Conservation (phyloP, 92 coral and sea anemone genomes). For the Desmophyllum pertusum region DNA sequence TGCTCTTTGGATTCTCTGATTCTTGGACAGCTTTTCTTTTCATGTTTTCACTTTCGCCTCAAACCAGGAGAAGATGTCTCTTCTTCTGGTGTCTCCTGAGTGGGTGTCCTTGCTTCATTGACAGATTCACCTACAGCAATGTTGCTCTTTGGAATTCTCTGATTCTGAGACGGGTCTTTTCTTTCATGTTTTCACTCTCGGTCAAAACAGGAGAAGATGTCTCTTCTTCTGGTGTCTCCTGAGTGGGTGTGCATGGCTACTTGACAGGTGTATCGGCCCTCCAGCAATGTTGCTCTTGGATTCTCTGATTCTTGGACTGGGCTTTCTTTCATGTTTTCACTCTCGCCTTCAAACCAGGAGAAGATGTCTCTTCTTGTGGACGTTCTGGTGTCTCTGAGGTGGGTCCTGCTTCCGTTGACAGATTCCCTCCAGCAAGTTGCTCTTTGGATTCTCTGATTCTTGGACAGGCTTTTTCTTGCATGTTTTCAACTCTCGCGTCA, state of each 20-base stretch:
- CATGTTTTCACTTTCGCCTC: neutral
- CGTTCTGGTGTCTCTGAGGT: too few relatives aligned
- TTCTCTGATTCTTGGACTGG: too few relatives aligned
- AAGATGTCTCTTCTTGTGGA: too few relatives aligned
- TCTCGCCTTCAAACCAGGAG: too few relatives aligned
- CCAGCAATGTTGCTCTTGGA: neutral
- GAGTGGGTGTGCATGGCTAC: neutral
- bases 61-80: neutral
- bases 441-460: neutral
- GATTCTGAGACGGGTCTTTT: conserved; percentile 11
- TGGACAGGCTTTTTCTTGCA: neutral
- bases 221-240: neutral
- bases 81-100: neutral
- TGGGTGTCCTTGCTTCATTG: neutral
- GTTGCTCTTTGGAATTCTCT: neutral
- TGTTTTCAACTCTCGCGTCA: neutral
- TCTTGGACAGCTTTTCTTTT: conserved; percentile 7
- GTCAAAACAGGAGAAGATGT: neutral
- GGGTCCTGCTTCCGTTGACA: too few relatives aligned
- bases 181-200: conserved; percentile 1
- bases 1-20: neutral
- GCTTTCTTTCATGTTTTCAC: too few relatives aligned
- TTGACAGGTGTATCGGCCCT: neutral
- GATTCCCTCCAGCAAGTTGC: too few relatives aligned
- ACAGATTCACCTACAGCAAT: neutral